phyloP scores from a whole-genome alignment of 2,797 vertebrate species.

The Borostomias antarcticus region DNA sequence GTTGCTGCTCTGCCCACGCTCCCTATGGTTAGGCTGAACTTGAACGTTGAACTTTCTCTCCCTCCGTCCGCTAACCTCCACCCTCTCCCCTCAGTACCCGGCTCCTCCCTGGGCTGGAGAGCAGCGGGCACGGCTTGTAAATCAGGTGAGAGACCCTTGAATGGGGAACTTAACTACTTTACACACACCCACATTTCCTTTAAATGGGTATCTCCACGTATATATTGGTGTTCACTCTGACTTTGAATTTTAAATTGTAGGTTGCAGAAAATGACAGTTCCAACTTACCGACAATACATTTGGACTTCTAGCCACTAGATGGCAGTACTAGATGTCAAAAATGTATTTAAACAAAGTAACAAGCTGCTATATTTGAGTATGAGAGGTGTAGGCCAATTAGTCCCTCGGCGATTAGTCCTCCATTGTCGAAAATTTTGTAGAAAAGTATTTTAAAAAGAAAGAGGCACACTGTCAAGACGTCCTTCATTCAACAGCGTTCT shows the following conservation, averaged over 20 bases:
- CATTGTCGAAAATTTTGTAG: not conserved
- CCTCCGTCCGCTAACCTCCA: constrained; percentile 25
- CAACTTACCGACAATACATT: not conserved
- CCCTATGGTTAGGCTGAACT: not conserved
- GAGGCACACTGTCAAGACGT: not conserved
- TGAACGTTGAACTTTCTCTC: constrained; percentile 23
- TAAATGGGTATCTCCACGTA: not conserved
- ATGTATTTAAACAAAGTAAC: not conserved
- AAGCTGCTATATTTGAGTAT: too few relatives aligned
- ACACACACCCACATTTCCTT: not conserved
- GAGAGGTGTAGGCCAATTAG: too few relatives aligned
- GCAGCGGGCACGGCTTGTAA: constrained; percentile 66
- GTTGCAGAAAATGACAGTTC: not conserved
- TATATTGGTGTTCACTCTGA: constrained; percentile 7
- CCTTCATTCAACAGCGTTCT: not conserved
- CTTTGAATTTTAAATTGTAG: constrained; percentile 7
- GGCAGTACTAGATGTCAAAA: constrained; percentile 31
- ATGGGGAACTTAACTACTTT: too few relatives aligned
- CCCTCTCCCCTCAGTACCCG: constrained; percentile 59
- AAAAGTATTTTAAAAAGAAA: not conserved
- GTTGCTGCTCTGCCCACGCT: constrained; percentile 5
- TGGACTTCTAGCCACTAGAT: constrained; percentile 55
- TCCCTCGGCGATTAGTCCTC: too few relatives aligned
- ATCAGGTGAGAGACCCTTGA: constrained; percentile 68
- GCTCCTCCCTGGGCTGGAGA: constrained; percentile 68